phyloP scores from a whole-genome alignment of 2,888 invertebrate species.

The Spodoptera picta region DNA sequence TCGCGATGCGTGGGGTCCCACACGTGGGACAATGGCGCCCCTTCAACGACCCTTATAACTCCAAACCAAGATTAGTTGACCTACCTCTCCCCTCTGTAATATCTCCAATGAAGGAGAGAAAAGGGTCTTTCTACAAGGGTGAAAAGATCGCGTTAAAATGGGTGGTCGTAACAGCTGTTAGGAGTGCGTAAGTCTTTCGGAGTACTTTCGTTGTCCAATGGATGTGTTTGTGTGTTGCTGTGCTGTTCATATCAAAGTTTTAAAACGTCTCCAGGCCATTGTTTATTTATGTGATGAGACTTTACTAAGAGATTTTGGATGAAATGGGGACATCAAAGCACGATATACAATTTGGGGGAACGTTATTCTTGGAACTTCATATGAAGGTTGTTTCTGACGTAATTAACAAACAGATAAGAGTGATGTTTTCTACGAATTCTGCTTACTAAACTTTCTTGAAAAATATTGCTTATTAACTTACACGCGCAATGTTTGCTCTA shows the following conservation, averaged over 20 bases:
- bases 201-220: conserved; percentile 78
- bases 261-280: conserved; percentile 52
- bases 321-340: conserved; percentile 39
- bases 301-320: conserved; percentile 34
- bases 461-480: too few species aligned
- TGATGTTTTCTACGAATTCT: background rate
- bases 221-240: conserved; percentile 49
- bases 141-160: conserved; percentile 59
- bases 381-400: conserved; percentile 7
- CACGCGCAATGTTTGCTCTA: too few species aligned
- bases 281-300: conserved; percentile 55
- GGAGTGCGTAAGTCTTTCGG: conserved; percentile 73
- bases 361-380: conserved; percentile 25
- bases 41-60: conserved; percentile 66
- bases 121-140: conserved; percentile 15
- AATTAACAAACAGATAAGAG: background rate
- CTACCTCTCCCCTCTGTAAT: conserved; percentile 47
- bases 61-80: conserved; percentile 55
- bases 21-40: conserved; percentile 80
- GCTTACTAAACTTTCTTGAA: background rate
- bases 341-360: conserved; percentile 12
- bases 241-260: conserved; percentile 59
- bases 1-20: conserved; percentile 84
- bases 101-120: conserved; percentile 38
- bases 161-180: conserved; percentile 75